These are phyloP conservation scores for Anastatus disparis DNA, from an alignment of 1,140 invertebrate genomes.

Conservation along the genomic window DNA sequence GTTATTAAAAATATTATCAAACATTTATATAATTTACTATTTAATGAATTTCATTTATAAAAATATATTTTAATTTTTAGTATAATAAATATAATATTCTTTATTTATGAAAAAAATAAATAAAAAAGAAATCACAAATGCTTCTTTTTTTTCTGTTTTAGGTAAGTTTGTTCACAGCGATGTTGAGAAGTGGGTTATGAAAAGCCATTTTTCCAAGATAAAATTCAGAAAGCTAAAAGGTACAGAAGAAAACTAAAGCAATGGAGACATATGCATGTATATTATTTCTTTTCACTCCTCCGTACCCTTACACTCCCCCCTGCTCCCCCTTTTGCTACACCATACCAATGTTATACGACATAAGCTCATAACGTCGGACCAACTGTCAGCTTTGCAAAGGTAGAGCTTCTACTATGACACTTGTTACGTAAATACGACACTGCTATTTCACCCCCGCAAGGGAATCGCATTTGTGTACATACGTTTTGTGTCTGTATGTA, in stretches of 20 bases:
- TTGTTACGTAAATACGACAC: constrained; percentile 61
- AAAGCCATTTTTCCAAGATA: constrained; percentile 36
- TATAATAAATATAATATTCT: too few species aligned
- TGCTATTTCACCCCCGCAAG: constrained; percentile 52
- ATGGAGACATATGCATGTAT: constrained; percentile 43
- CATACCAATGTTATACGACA: constrained; percentile 41
- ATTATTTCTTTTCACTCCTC: too few species aligned
- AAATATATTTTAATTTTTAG: too few species aligned
- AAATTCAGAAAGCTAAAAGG: constrained; percentile 15
- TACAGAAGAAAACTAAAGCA: background rate
- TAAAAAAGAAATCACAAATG: background rate
- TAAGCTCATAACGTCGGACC: constrained; percentile 56
- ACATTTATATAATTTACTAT: too few species aligned
- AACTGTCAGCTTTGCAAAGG: constrained; percentile 57
- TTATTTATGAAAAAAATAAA: too few species aligned
- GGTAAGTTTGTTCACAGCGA: constrained; percentile 46
- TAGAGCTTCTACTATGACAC: constrained; percentile 58
- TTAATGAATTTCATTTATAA: too few species aligned
- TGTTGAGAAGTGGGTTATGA: constrained; percentile 31
- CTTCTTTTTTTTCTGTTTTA: constrained; percentile 46
- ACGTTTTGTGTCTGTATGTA: too few species aligned
- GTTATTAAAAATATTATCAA: too few species aligned
- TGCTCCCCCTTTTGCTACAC: too few species aligned
- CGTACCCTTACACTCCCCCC: too few species aligned
- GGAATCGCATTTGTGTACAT: too few species aligned